Base-by-base conservation (phyloP, 30 jellyfish, hydroid and myxozoan genomes). In the Hydra vulgaris region DNA sequence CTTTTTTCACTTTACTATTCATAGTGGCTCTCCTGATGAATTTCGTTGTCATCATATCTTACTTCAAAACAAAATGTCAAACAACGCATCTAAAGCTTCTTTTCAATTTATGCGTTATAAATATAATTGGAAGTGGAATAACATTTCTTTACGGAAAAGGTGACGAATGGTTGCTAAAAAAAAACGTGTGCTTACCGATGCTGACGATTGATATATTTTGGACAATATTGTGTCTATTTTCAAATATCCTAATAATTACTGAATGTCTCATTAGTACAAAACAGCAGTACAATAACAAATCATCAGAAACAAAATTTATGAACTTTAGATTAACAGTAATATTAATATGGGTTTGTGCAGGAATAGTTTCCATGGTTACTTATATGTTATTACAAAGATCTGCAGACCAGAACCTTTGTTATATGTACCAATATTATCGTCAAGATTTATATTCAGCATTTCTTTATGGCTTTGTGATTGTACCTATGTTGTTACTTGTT, bases 61-160 rank as follows among this genome's bases (percentile, higher is more conserved):
- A 70, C 75, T 75, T 75, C 83, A 53, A 71, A 17, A 71, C 53
- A 71, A n/a, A 22, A 67, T 25, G 17, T n/a, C 53, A 25, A 40
- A 40, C 61, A 40, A 40, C 61, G 61, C 61, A 40, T 12, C 61
- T 40, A 40, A 40, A 40, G 61, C 61, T 40, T 40, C 61, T 40
- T 40, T 40, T 40, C 5, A 40, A 40, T 12, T 40, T 40, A 40
- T 40, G 61, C 16, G 24, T 70, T 7, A 53, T 18, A 7, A 53
- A 25, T 25, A 22, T 75, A 25, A 70, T 54, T 21, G 66, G 83
- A 0, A 70, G 71, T 22, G 26, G 21, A n/a, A 22, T 75, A 25
- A 25, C 83, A 15, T 70, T 70, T 18, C n/a, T 75, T 0, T 70
- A 75, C 71, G 83, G 83, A 0, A 67, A 75, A 75, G 83, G 83